Base-by-base conservation (phyloP, 1,140 invertebrate species). In the Bombus huntii region DNA sequence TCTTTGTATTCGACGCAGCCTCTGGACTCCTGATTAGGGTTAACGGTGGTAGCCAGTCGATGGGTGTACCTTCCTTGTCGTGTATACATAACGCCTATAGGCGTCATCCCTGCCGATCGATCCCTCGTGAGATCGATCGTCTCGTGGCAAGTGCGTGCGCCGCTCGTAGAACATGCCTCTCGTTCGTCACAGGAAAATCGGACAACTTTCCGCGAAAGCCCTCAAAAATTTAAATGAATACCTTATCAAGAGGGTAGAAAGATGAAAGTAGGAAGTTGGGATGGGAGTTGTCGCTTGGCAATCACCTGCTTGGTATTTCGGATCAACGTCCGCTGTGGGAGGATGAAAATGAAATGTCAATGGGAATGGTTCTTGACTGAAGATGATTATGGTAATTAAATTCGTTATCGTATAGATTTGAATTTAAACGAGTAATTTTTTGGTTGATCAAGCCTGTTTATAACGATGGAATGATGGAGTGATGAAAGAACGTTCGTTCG, bases 31-130 rank as follows among this genome's bases (percentile, higher is more conserved):
- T 70, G 89, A 90, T 90, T 87, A 90, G 74, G 57, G 53, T 79
- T 85, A 90, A 90, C 81, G 88, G 78, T 85, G 44, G 44, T 39
- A 57, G 44, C 66, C 73, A 25, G 42, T 25, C 71, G 66, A 87
- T 47, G 37, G 42, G 70, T 75, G 73, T 81, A 76, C n/a, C 8
- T 44, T 37, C 18, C 85, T 70, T 84, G 44, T 44, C 75, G 59
- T 62, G 76, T 85, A 68, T 71, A 59, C 65, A 22, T 59, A 87
- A 90, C 76, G 77, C 85, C 65, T 81, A 72, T 74, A 82, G 79
- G 42, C 88, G 85, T 79, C 88, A 90, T 90, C 85, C 70, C 88
- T 72, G 68, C 88, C 85, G 79, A 90, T 90, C 89, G 89, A 90
- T 90, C 81, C 85, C 31, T 47, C 53, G 66, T 53, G 31, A 79